A percentile compares a stretch with the other conserved stretches of the same genome.
phyloP scores from a whole-genome alignment of 2,797 vertebrate genomes.

The Poecilia gillii region DNA sequence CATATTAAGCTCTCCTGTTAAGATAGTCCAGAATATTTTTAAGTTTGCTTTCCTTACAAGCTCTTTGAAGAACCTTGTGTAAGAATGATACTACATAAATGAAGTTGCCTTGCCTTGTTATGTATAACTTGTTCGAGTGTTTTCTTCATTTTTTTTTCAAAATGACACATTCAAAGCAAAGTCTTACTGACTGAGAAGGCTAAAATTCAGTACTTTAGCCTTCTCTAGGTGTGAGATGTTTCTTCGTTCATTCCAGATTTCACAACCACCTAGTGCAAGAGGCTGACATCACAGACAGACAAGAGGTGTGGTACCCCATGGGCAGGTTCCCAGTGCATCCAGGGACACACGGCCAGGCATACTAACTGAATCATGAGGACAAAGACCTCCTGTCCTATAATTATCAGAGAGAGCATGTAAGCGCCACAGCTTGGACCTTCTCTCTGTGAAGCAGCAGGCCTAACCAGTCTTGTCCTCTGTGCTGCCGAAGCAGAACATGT shows the following conservation, averaged over 20 bases:
- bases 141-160: background rate
- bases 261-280: background rate
- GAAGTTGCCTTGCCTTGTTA: background rate
- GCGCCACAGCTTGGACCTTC: background rate
- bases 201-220: background rate
- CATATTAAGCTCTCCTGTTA: no score
- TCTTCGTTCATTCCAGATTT: background rate
- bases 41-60: background rate
- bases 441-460: background rate
- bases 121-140: background rate
- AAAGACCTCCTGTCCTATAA: background rate
- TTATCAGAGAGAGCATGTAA: background rate
- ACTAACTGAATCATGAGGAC: background rate
- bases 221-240: background rate
- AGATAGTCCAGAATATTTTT: background rate
- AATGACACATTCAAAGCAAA: background rate
- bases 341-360: background rate
- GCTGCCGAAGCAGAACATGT: background rate
- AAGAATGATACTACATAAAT: background rate
- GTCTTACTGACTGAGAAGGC: background rate
- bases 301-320: background rate
- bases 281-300: background rate
- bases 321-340: background rate
- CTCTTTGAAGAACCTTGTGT: background rate
- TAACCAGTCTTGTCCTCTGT: background rate